Base-by-base conservation (phyloP, 2,113 vertebrate species). In the Corythoichthys haematopterus region DNA sequence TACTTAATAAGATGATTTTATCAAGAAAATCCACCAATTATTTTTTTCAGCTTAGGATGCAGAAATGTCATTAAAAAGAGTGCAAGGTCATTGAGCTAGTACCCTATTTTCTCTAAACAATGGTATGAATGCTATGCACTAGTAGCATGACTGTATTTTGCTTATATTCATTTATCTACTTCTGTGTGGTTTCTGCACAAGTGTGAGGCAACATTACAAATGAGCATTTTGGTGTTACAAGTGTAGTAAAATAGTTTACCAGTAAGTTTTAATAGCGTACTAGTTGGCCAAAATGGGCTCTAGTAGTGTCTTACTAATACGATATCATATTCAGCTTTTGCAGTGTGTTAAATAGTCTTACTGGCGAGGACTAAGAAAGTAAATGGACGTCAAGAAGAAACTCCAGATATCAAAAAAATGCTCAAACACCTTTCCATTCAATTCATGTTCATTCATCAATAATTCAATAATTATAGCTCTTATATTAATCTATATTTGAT, bases 401-500 rank as follows among this genome's bases (percentile, higher is more conserved):
- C 20, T 43, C 40, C 40, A 8, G 12, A 14, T 14, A 57, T 36
- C 2, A 10, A 57, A 36, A 36, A 57, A 57, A 36, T 57, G 55
- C 55, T 36, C 33, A 1, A 36, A 36, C 2, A 11, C 3, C 55
- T 56, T 56, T 56, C 53, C 11, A 35, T 35, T 13, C 28, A 38
- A 65, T 52, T 51, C 61, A 43, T 56, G 64, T 74, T 76, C 76
- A 66, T 28, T 28, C 20, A 68, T 68, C 46, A 80, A 80, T 62
- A 78, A 82, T 77, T 59, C 66, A 71, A 73, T 78, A 70, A 63
- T 74, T 67, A 57, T 38, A 77, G 64, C 72, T 77, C 76, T 85
- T 85, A 80, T 79, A 83, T 84, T 76, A 81, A 85, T 80, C 72
- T 78, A 75, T 67, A 75, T 76, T 78, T 83, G 61, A 71, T 78